Percentiles rank a stretch among this genome's conserved stretches.
These are phyloP conservation scores for Caenorhabditis imperialis DNA, from an alignment of 2,888 invertebrate genomes.

Conservation along the genomic window DNA sequence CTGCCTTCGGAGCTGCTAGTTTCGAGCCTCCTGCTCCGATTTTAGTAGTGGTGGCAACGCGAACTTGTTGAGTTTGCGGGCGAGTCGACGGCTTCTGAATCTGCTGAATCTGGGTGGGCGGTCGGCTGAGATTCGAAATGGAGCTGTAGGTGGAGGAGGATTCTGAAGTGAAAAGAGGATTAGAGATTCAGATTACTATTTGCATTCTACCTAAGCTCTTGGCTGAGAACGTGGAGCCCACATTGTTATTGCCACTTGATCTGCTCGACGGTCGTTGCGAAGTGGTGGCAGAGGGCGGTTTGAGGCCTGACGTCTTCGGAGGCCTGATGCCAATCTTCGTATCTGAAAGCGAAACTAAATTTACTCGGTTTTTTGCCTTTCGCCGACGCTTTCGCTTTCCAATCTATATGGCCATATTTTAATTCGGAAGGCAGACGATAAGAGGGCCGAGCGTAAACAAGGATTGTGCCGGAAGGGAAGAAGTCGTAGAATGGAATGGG, in stretches of 20 bases:
- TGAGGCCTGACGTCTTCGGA: slow-evolving; percentile 42
- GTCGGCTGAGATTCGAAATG: slow-evolving; percentile 44
- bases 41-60: slow-evolving; percentile 35
- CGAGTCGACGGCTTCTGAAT: slow-evolving; percentile 32
- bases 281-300: slow-evolving; percentile 33
- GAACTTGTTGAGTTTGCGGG: slow-evolving; percentile 24
- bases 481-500: background rate
- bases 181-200: slow-evolving; percentile 15
- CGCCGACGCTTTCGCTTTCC: slow-evolving; percentile 36
- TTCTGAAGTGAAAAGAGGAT: slow-evolving; percentile 20
- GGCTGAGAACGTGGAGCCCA: slow-evolving; percentile 32
- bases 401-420: slow-evolving; percentile 44
- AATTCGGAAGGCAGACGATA: slow-evolving; percentile 35
- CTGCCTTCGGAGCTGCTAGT: slow-evolving; percentile 35
- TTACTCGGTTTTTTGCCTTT: no score
- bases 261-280: slow-evolving; percentile 43
- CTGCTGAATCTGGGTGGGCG: slow-evolving; percentile 15
- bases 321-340: slow-evolving; percentile 41
- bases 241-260: slow-evolving; percentile 53
- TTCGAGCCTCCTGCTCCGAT: slow-evolving; percentile 34
- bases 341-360: no score
- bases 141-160: slow-evolving; percentile 47
- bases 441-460: slow-evolving; percentile 43
- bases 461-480: slow-evolving; percentile 15
- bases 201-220: slow-evolving; percentile 45